Evolutionary conservation across 2,113 vertebrate species (phyloP).

Genomic region (Pao palembangensis): DNA sequence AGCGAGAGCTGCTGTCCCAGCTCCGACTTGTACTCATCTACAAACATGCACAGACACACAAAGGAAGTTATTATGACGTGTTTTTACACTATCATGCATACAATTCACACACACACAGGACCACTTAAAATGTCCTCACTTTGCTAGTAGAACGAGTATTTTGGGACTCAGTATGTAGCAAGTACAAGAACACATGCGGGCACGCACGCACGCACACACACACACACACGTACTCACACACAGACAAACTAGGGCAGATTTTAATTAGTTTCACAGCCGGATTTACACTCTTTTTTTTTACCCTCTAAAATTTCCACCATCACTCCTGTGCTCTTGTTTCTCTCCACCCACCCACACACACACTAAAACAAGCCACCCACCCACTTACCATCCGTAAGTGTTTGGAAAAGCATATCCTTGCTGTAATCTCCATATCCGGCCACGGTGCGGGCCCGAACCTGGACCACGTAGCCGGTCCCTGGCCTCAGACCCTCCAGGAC

Average conservation of each 20-base stretch:
- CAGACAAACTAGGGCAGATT: conserved; percentile 35
- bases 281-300: conserved; percentile 27
- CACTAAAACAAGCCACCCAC: conserved; percentile 20
- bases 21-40: conserved; percentile 94
- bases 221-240: conserved; percentile 12
- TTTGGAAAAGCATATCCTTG: conserved; percentile 97
- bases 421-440: conserved; percentile 94
- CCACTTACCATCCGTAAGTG: conserved; percentile 85
- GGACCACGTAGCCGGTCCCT: conserved; percentile 90
- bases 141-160: too few relatives aligned
- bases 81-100: background rate
- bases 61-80: background rate
- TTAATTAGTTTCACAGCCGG: conserved; percentile 40
- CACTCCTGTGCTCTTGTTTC: conserved; percentile 16
- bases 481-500: conserved; percentile 89
- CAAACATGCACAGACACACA: conserved; percentile 19
- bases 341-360: conserved; percentile 22
- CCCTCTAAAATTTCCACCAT: conserved; percentile 24
- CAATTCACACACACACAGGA: conserved; percentile 5
- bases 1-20: conserved; percentile 90
- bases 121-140: too few relatives aligned
- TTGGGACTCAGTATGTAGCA: too few relatives aligned
- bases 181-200: too few relatives aligned
- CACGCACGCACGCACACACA: too few relatives aligned
- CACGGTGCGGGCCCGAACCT: conserved; percentile 93